A percentile compares a stretch with the other conserved stretches of the same genome.
Conservation (phyloP, 2,113 vertebrate species). For the Onychostruthus taczanowskii region DNA sequence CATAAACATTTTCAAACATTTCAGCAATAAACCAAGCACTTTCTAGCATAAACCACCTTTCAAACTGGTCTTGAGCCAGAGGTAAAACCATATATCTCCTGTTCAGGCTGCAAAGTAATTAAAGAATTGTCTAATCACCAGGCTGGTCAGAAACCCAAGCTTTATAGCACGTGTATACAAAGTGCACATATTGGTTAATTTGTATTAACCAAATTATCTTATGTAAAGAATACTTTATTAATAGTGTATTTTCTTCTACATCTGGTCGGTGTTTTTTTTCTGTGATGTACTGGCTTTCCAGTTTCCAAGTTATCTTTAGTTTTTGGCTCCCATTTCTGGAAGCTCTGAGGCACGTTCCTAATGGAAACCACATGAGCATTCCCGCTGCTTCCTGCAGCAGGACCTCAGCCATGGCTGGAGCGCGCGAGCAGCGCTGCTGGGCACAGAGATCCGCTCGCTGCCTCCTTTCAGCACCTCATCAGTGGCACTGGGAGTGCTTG, state of each 20-base stretch:
- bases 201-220: not conserved
- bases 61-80: not conserved
- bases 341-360: slow-evolving; percentile 40
- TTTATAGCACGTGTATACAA: not conserved
- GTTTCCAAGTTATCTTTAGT: slow-evolving; percentile 49
- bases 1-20: not conserved
- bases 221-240: not conserved
- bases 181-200: not conserved
- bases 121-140: not conserved
- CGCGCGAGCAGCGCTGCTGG: not conserved
- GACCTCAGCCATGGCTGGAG: not conserved
- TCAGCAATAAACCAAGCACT: not conserved
- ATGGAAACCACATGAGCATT: slow-evolving; percentile 56
- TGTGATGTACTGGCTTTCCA: not conserved
- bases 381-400: not conserved
- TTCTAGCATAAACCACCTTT: not conserved
- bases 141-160: not conserved
- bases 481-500: not conserved
- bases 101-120: not conserved
- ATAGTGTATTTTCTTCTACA: not conserved
- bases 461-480: slow-evolving; percentile 25
- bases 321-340: slow-evolving; percentile 48
- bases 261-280: slow-evolving; percentile 19
- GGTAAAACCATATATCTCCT: not conserved
- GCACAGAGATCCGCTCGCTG: not conserved